phyloP scores from a whole-genome alignment of 2,797 vertebrate species.

The Poeciliopsis infans region DNA sequence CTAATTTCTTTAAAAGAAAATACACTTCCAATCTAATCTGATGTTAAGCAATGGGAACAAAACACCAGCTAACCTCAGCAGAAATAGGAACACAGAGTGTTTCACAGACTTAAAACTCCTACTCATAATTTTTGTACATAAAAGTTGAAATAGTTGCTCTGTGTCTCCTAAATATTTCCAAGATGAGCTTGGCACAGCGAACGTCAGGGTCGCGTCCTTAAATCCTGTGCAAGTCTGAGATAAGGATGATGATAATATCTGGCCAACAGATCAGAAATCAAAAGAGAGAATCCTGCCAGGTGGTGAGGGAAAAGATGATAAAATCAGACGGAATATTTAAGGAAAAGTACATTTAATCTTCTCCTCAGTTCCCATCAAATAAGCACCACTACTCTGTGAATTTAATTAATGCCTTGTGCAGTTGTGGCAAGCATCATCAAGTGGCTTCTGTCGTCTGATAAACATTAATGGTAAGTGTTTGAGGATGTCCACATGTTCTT shows the following conservation, averaged over 20 bases:
- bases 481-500: conserved; percentile 30
- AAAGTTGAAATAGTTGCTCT: conserved; percentile 6
- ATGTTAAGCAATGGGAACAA: conserved; percentile 18
- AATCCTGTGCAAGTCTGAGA: conserved; percentile 57
- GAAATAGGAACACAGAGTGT: background rate
- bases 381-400: conserved; percentile 29
- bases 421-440: conserved; percentile 17
- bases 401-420: conserved; percentile 57
- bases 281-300: conserved; percentile 51
- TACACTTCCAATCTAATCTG: conserved; percentile 23
- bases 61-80: background rate
- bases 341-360: conserved; percentile 45
- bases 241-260: conserved; percentile 65
- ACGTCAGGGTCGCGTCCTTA: conserved; percentile 57
- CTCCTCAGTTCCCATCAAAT: conserved; percentile 46
- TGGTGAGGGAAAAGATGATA: conserved; percentile 29
- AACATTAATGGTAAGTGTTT: conserved; percentile 34
- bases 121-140: conserved; percentile 17
- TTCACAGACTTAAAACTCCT: background rate
- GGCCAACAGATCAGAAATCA: conserved; percentile 61
- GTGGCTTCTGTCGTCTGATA: conserved; percentile 29
- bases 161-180: conserved; percentile 34
- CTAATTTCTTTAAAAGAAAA: conserved; percentile 21
- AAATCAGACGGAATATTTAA: conserved; percentile 60
- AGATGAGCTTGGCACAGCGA: conserved; percentile 19